Evolutionary conservation across 2,797 vertebrate genomes (phyloP).

Genomic region (Geotria australis): DNA sequence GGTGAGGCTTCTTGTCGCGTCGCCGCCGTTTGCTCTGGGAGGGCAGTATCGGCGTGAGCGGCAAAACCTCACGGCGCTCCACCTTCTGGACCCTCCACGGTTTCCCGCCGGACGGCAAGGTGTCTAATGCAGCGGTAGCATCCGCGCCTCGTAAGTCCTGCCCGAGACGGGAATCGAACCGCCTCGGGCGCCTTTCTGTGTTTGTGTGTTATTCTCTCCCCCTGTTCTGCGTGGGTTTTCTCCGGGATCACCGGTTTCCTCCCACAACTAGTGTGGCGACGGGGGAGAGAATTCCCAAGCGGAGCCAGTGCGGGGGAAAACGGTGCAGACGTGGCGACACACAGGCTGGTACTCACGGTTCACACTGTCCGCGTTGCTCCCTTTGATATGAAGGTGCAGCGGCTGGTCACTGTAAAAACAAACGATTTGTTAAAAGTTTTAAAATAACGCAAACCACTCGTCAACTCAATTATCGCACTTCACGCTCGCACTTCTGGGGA

Average conservation of each 20-base stretch:
- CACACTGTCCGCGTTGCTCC: constrained; percentile 22
- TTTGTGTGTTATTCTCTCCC: constrained; percentile 15
- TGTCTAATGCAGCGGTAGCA: no score
- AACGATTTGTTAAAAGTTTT: constrained; percentile 3
- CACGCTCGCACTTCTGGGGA: no score
- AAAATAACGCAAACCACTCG: no score
- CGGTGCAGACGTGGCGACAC: background rate
- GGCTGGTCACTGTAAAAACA: constrained; percentile 18
- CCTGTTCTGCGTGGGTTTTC: no score
- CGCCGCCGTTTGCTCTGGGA: constrained; percentile 17
- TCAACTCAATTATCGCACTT: background rate
- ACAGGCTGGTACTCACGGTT: constrained; percentile 29
- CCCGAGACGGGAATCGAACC: constrained; percentile 27
- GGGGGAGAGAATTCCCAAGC: no score
- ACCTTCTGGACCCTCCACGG: constrained; percentile 23
- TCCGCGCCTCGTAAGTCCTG: constrained; percentile 13
- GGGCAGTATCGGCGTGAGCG: constrained; percentile 20
- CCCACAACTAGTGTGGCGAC: no score
- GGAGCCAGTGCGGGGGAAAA: background rate
- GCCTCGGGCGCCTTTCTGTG: constrained; percentile 13
- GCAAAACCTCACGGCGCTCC: constrained; percentile 13
- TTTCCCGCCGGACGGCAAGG: constrained; percentile 1
- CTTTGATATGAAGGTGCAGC: constrained; percentile 29
- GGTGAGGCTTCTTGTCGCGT: constrained; percentile 16
- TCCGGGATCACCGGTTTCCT: no score